Evolutionary conservation across 2,797 vertebrate genomes (phyloP), one percentile per base, ranked within the genome.

Genomic region (Melanotaenia maccullochi): DNA sequence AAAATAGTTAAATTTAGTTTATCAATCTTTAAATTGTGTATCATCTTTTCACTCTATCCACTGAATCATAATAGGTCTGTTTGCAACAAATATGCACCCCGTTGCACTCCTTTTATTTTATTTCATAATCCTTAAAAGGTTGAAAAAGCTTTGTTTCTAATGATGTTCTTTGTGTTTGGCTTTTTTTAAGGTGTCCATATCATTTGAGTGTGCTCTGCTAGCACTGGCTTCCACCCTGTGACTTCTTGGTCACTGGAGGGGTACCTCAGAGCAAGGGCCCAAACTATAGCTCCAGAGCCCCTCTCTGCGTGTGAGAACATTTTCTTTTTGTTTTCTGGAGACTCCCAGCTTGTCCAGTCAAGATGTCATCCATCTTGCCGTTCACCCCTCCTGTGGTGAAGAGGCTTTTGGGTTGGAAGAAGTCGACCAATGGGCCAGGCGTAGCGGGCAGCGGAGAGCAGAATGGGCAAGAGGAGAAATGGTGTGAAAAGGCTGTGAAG

Each of bases 321-420:
- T 82, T 51, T 75, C 81, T 51, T 64, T 51, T 78, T 78, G 68
- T 84, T 78, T 40, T 66, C 82, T 80, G 80, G 81, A 84, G 85
- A 82, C 87, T 82, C 81, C 57, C 63, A 4, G 70, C 64, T 83
- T 81, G 63, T 75, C 84, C 78, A 71, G 67, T 72, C 80, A 94
- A 87, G 91, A 99, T 99, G 98, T 98, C 97, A 72, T 97, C 98
- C 92, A 99, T 99, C 94, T 86, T 99, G 92, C 98, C 97, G 0
- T 99, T 99, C 93, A 99, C 97, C 76, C 98, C 97, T n/a, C 98
- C 97, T 0, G 97, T 99, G 82, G 97, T 99, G 92, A 99, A 99
- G 94, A 96, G 97, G 87, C 94, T 99, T 73, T 85, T 99, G 86
- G 97, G 97, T 71, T 99, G 97, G 98, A 99, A 99, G 92, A 99